Evolutionary conservation across 2,888 invertebrate genomes (phyloP).

Genomic region (Apamea sordens): DNA sequence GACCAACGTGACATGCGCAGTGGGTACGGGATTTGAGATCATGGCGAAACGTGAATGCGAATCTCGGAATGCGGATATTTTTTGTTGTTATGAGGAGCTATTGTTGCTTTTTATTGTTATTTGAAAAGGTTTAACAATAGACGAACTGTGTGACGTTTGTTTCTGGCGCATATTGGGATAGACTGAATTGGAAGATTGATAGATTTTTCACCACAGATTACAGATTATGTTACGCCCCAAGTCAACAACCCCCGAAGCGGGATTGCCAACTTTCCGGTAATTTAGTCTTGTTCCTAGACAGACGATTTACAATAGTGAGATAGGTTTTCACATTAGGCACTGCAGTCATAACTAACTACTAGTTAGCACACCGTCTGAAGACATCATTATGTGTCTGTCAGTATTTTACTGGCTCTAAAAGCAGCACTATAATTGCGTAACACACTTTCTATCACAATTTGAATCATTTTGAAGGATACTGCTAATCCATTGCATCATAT

Average conservation of each 20-base stretch:
- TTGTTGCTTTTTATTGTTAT: background rate
- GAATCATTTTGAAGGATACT: too few species aligned
- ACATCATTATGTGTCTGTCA: background rate
- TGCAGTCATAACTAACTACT: too few species aligned
- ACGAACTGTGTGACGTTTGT: background rate
- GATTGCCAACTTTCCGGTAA: constrained; percentile 15
- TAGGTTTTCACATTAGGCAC: background rate
- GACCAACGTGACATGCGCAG: constrained; percentile 82
- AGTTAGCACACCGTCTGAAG: background rate
- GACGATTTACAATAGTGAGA: background rate
- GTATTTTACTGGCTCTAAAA: background rate
- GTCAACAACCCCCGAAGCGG: constrained; percentile 22
- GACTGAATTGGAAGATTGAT: background rate
- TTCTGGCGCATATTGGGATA: background rate
- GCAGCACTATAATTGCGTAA: too few species aligned
- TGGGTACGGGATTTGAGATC: constrained; percentile 68
- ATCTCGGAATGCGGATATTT: constrained; percentile 27
- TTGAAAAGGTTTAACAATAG: background rate
- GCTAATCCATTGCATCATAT: too few species aligned
- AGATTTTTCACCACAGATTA: background rate
- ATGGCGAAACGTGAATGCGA: constrained; percentile 35
- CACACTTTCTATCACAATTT: too few species aligned
- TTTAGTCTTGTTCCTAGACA: background rate
- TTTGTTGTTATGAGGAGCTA: constrained; percentile 3
- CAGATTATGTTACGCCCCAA: constrained; percentile 5